Base-by-base conservation (phyloP, 2,888 invertebrate genomes). In the Notodonta ziczac region DNA sequence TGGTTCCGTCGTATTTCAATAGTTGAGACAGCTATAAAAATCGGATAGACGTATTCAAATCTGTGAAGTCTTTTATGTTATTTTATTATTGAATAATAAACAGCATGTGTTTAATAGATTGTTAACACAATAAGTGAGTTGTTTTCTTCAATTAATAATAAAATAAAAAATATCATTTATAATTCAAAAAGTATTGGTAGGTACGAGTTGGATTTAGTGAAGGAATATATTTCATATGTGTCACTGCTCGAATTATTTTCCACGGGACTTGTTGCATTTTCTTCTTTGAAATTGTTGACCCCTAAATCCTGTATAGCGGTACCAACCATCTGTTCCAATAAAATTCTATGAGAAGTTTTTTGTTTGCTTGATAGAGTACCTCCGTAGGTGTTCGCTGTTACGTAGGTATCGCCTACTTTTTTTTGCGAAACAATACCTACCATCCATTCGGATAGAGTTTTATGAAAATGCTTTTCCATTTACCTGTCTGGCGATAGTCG, bases 281-380 rank as follows among this genome's bases (percentile, higher is more conserved):
- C n/a, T 42, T 42, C 42, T 10, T 46, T 13, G 9, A 46, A 46
- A n/a, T n/a, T 5, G 32, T 32, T 35, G 60, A 53, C 58, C 44
- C 63, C 61, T 56, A 51, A 66, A 63, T 62, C 54, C 42, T 42
- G 56, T 56, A 66, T 64, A 63, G 63, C 69, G 55, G 58, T 62
- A 61, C 60, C 40, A 54, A 58, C 58, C 57, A 61, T 67, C 63
- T 60, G 65, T 59, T 62, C 52, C 58, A 76, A 80, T 78, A 73
- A 73, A 78, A 77, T 72, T 77, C 69, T 71, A 73, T 70, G 67
- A 69, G 65, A 63, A 61, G 56, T 68, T 73, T 76, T 78, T 77
- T 81, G 76, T 80, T 78, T 76, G 73, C 69, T 70, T 77, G 77
- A 81, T 81, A 80, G 77, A 81, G 80, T 79, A 73, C 69, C 64